Percentiles rank a stretch among this genome's conserved stretches.
phyloP scores from a whole-genome alignment of 1,140 invertebrate genomes.

The Acyrthosiphon pisum region DNA sequence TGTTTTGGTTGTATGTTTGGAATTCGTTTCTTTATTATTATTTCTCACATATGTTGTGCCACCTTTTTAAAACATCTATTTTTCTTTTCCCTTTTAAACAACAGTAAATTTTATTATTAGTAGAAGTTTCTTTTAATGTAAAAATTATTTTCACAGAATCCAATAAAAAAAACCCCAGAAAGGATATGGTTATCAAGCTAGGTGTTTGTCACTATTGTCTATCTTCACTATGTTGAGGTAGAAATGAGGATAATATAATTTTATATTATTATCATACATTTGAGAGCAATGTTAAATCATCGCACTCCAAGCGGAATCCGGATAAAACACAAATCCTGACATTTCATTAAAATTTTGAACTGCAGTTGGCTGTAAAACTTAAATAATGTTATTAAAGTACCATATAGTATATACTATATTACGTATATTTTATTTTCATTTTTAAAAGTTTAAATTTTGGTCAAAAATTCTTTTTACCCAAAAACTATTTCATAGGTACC shows the following conservation, averaged over 20 bases:
- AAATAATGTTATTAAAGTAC: too few species aligned
- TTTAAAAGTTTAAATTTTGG: too few species aligned
- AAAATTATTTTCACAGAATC: background rate
- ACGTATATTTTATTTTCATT: too few species aligned
- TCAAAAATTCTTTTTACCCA: too few species aligned
- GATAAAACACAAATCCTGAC: too few species aligned
- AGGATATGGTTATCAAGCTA: background rate
- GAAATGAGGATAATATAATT: too few species aligned
- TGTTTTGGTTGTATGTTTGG: background rate
- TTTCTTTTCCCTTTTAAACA: background rate
- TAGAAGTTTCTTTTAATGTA: background rate
- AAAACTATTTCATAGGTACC: background rate
- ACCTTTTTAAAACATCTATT: background rate
- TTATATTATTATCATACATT: too few species aligned
- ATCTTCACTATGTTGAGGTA: too few species aligned
- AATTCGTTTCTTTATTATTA: slow-evolving; percentile 12
- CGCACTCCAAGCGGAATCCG: too few species aligned
- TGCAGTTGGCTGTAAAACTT: background rate
- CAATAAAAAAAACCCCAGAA: background rate
- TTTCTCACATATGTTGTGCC: background rate
- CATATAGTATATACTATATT: too few species aligned
- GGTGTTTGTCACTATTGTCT: background rate
- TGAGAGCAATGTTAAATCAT: too few species aligned
- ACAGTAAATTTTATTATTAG: background rate
- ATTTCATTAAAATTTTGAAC: background rate